Evolutionary conservation across 1,140 invertebrate species (phyloP), one percentile per base, ranked within the genome.

Genomic region (Drosophila ambigua): DNA sequence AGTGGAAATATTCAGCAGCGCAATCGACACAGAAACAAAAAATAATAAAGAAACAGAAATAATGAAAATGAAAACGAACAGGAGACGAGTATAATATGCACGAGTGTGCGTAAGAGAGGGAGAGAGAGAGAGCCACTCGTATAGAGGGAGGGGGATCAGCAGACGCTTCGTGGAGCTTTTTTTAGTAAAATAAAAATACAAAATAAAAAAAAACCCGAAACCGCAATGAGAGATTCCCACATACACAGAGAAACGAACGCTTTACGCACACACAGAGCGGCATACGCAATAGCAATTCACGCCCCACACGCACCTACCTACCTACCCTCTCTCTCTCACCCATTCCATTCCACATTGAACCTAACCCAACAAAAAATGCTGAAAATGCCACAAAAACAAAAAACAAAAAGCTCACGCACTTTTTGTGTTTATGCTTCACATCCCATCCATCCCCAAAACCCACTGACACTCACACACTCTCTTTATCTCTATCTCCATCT

Each of bases 1-100:
- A 85, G 87, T 90, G 76, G 87, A 90, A 90, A 90, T 90, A 90
- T 83, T 90, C 79, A 90, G 90, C 87, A 88, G 79, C 79, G 87
- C 87, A 90, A 90, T 90, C 87, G 81, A 79, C 87, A 83, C 77
- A 89, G 68, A 72, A 90, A 74, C 57, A 89, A 82, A 79, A 82
- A 77, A 52, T 58, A 64, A 58, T 49, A 79, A 75, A 64, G 71
- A 78, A 64, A 53, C 51, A 61, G 57, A 83, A 85, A 81, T 81
- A 85, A 85, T 85, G 73, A 85, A 85, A 87, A 85, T 77, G 59
- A 80, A 81, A 85, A 82, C 49, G 58, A 62, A 68, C 61, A 51
- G 45, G 63, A 82, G 60, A 64, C 52, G 62, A 23, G 49, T 26
- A 11, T 67, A 64, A 41, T 28, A 6, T 28, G 26, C 61, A 48